Evolutionary conservation across 2,113 vertebrate species (phyloP), one percentile per base, ranked within the genome.

Genomic region (Heptranchias perlo): DNA sequence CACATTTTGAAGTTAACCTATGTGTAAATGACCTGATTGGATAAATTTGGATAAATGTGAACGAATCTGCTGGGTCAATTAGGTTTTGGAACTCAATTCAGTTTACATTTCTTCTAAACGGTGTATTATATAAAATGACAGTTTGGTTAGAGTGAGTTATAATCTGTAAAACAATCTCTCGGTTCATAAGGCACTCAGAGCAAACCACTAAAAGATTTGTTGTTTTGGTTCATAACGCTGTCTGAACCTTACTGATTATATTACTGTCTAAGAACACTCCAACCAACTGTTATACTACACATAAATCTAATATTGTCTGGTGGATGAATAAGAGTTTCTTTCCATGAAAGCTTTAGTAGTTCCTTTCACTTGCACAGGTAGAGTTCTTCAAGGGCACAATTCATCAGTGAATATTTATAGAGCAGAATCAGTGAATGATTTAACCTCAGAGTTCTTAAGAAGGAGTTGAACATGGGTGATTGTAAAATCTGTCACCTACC

Each of bases 371-470:
- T 58, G 54, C 23, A 92, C 28, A 92, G 31, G 31, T n/a, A n/a
- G 31, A 86, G 44, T 86, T 49, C 11, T 13, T 91, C 11, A 35
- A 23, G 5, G 16, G n/a, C 4, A 64, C 62, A 93, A 62, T 1
- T 39, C 1, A 39, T 35, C 3, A 58, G 13, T 18, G 14, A 92
- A 92, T 62, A 18, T 61, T 91, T 61, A 35, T 35, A 58, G 35
- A 93, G 61, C 58, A 93, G n/a, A 64, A 62, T 93, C n/a, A 92
- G 89, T 39, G 89, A 62, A 39, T 62, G 61, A 92, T 92, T 92
- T 92, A 47, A 62, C 54, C 23, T 62, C 16, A 62, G 28, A 14
- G n/a, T 39, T 39, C 89, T 25, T 39, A n/a, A 44, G 35, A 18
- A 18, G 11, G 31, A 21, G 13, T 91, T 91, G 52, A 58, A 91